phyloP scores from a whole-genome alignment of 2,888 invertebrate genomes.

The Notodonta ziczac region DNA sequence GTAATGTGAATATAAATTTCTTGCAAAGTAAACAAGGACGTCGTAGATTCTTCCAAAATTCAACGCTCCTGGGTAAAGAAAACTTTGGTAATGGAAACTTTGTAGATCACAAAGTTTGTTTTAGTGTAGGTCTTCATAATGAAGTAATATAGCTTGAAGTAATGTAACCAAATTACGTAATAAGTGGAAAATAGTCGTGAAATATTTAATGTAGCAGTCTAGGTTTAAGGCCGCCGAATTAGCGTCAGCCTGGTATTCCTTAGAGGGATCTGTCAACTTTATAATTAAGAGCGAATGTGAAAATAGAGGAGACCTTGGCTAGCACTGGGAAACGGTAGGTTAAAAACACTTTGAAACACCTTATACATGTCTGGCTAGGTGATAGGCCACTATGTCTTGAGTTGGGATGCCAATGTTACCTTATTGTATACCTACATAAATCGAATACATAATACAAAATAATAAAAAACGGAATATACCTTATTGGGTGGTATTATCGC shows the following conservation, averaged over 20 bases:
- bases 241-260: slow-evolving; percentile 9
- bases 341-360: too few relatives aligned
- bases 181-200: slow-evolving; percentile 6
- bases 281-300: neutral
- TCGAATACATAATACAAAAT: too few relatives aligned
- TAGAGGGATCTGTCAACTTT: slow-evolving; percentile 15
- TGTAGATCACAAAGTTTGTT: slow-evolving; percentile 2
- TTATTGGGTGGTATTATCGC: too few relatives aligned
- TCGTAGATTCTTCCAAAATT: neutral
- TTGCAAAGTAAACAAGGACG: neutral
- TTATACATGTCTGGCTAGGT: too few relatives aligned
- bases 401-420: too few relatives aligned
- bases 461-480: too few relatives aligned
- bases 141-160: neutral
- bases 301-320: too few relatives aligned
- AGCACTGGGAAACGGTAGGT: too few relatives aligned
- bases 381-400: too few relatives aligned
- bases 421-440: too few relatives aligned
- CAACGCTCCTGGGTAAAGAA: neutral
- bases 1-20: neutral
- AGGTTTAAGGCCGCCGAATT: slow-evolving; percentile 13
- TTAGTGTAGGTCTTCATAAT: slow-evolving; percentile 3
- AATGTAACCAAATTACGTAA: neutral
- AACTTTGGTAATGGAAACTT: slow-evolving; percentile 5
- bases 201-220: slow-evolving; percentile 10